Base-by-base conservation (phyloP, 2,888 invertebrate species). In the Tribolium freemani region DNA sequence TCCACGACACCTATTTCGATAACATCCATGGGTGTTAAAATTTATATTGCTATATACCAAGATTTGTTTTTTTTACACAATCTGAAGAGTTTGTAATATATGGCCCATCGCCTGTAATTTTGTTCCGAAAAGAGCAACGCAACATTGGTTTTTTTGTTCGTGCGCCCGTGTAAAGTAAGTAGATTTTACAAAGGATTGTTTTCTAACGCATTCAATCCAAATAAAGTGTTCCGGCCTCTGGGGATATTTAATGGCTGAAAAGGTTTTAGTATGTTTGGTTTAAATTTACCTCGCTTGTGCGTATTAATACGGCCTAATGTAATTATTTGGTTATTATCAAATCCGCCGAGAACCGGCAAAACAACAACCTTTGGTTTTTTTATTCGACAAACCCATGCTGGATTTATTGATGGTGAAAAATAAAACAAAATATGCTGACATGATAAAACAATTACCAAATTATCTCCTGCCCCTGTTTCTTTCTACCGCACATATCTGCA, bases 181-280 rank as follows among this genome's bases (percentile, higher is more conserved):
- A 73, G 71, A 75, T 75, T 75, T 75, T 71, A 71, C 75, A 75
- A 73, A 75, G 75, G 73, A 75, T 75, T 75, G 77, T 75, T 74
- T 76, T 74, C 75, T 75, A 74, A 72, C 75, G 75, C 74, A 74
- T 75, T 76, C 76, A 77, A 77, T 76, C 73, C 77, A 74, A 77
- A 77, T 75, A 77, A 75, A 76, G 72, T 74, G 75, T 75, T 70
- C 71, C 71, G 69, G 76, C 68, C 72, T 75, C 75, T 10, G 44
- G 76, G 77, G 76, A 73, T 76, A 74, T 74, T 75, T 75, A 76
- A 75, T 77, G 75, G 76, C 73, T 69, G 71, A 73, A 77, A 76
- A 75, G 74, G 77, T 74, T 74, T 77, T 75, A 70, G 71, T 71
- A 67, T 74, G 74, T 76, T 76, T 71, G 72, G 72, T 74, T 76